phyloP scores from a whole-genome alignment of 1,140 invertebrate species.

The Oppia nitens region DNA sequence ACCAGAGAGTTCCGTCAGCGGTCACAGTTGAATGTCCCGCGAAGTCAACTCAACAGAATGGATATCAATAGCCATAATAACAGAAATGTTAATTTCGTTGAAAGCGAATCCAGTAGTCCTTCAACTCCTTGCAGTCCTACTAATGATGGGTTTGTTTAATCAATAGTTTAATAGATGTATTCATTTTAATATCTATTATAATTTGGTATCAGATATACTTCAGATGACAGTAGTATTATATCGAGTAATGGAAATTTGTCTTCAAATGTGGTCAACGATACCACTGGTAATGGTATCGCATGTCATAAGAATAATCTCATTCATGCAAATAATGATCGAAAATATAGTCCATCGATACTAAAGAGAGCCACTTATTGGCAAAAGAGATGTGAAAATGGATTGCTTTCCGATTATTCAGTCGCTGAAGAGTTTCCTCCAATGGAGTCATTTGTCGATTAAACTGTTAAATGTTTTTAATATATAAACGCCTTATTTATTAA shows the following conservation, averaged over 20 bases:
- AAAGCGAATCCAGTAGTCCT: constrained; percentile 5
- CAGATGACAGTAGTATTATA: constrained; percentile 16
- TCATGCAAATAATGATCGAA: not conserved
- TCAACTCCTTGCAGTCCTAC: constrained; percentile 8
- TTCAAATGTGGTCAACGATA: too few relatives aligned
- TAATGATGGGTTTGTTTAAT: not conserved
- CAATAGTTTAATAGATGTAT: not conserved
- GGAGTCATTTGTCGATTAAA: constrained; percentile 4
- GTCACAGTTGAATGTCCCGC: constrained; percentile 26
- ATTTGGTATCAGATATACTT: constrained; percentile 14
- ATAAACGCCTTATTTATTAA: too few relatives aligned
- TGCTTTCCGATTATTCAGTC: constrained; percentile 21
- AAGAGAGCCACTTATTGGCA: constrained; percentile 24
- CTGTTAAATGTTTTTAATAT: too few relatives aligned
- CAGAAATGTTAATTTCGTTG: constrained; percentile 14
- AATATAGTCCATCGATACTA: constrained; percentile 15
- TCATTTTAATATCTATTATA: not conserved
- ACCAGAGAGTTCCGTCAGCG: constrained; percentile 54
- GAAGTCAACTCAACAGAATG: constrained; percentile 22
- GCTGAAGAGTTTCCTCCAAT: constrained; percentile 22
- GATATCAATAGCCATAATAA: constrained; percentile 1
- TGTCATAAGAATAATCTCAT: not conserved
- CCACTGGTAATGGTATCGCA: too few relatives aligned
- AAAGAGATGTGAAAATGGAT: constrained; percentile 19
- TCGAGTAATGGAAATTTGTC: constrained; percentile 13